These are phyloP conservation scores for Ophiodon elongatus DNA, from an alignment of 2,113 vertebrate genomes.

Conservation along the genomic window DNA sequence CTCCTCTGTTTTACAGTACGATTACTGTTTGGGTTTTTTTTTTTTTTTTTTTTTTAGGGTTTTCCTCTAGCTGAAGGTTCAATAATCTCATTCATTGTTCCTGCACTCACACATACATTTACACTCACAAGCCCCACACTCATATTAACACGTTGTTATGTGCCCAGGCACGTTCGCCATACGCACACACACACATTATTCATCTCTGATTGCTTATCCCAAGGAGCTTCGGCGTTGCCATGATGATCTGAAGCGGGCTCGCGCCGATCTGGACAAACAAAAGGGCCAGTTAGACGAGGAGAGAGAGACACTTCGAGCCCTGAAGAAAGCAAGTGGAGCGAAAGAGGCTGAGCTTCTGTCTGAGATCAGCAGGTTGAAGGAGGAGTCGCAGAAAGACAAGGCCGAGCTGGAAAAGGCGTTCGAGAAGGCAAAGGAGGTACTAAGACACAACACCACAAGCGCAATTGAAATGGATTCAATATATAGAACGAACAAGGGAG, in stretches of 20 bases:
- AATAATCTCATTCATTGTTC: slow-evolving; percentile 1
- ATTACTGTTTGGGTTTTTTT: background rate
- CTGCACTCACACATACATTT: slow-evolving; percentile 1
- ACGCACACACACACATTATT: slow-evolving; percentile 30
- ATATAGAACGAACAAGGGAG: background rate
- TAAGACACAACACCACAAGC: too few relatives aligned
- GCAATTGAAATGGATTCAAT: background rate
- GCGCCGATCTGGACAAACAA: slow-evolving; percentile 74
- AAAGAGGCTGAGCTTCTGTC: slow-evolving; percentile 80
- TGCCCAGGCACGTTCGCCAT: slow-evolving; percentile 22
- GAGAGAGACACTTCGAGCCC: slow-evolving; percentile 81
- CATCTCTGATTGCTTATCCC: slow-evolving; percentile 47
- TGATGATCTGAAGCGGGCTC: slow-evolving; percentile 80
- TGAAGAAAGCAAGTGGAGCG: slow-evolving; percentile 80
- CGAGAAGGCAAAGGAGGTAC: too few relatives aligned
- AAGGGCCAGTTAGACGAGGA: slow-evolving; percentile 77
- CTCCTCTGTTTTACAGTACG: slow-evolving; percentile 27
- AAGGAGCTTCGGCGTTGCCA: slow-evolving; percentile 85
- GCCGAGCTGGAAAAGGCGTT: slow-evolving; percentile 80
- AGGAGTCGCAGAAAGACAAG: slow-evolving; percentile 79
- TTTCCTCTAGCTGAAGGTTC: slow-evolving; percentile 12
- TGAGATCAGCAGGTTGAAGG: slow-evolving; percentile 79
- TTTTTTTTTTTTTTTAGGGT: background rate
- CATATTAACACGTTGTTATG: slow-evolving; percentile 16
- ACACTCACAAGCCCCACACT: background rate